Base-by-base conservation (phyloP, 2,888 invertebrate species). In the Idaea dimidiata region DNA sequence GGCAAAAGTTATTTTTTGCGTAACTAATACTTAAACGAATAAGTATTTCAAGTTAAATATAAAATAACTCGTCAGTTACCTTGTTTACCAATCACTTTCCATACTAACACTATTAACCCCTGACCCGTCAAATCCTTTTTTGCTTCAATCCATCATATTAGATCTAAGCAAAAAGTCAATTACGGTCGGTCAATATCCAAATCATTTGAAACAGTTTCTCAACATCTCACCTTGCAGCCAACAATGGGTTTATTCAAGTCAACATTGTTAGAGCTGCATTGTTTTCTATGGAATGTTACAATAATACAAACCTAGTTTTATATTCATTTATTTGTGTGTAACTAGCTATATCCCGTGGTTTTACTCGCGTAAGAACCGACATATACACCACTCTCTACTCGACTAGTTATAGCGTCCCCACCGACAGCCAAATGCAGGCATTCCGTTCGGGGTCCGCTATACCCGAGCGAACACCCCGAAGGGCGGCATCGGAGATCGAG, bases 211-310 rank as follows among this genome's bases (percentile, higher is more conserved):
- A 54, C 54, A 54, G 54, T 54, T 81, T 84, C 81, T 79, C 78
- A 87, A 87, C 69, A 65, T 66, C 72, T 86, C 78, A 87, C 87
- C 87, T 87, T 86, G 87, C 75, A 65, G 68, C 69, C 64, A 16
- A 17, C 83, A 86, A 87, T 84, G 70, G 80, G 66, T 71, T 66
- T 62, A 68, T 72, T 72, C 77, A 57, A 59, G 66, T 66, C 57
- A 80, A 75, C 76, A 80, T 80, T 82, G 79, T 80, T 77, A 73
- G 61, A 61, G 67, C 55, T 60, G 59, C 74, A 76, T 74, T 73
- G 73, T 69, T 74, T 79, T 77, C 74, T 69, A 73, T 74, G 78
- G 72, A 69, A 77, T 74, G 72, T 69, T 75, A 73, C 66, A 68
- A 75, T 75, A 74, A 74, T 63, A 62, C 69, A 31, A 62, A 62